Evolutionary conservation across 2,113 vertebrate genomes (phyloP).

Genomic region (Cavia porcellus): DNA sequence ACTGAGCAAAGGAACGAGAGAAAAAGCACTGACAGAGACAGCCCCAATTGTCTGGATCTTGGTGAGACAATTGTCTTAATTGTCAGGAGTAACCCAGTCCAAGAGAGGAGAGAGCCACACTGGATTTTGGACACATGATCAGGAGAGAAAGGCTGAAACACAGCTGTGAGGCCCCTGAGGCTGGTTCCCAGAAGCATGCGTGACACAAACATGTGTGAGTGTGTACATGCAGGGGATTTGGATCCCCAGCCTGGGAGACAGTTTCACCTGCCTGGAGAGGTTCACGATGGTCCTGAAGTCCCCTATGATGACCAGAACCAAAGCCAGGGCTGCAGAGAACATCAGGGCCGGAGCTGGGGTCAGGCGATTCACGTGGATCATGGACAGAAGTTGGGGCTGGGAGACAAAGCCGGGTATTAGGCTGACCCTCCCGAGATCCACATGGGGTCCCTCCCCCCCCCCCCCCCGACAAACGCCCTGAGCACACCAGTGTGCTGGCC

Average conservation of each 20-base stretch:
- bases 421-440: neutral
- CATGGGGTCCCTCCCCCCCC: neutral
- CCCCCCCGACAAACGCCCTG: neutral
- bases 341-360: conserved; percentile 93
- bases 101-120: neutral
- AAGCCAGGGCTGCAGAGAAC: conserved; percentile 90
- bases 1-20: neutral
- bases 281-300: conserved; percentile 93
- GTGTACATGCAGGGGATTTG: too few relatives aligned
- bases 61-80: neutral
- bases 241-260: neutral
- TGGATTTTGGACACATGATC: neutral
- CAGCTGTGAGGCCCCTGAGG: neutral
- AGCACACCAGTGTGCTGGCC: neutral
- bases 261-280: conserved; percentile 90
- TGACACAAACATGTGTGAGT: neutral
- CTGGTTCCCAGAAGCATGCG: neutral
- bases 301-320: conserved; percentile 91
- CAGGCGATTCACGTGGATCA: conserved; percentile 90
- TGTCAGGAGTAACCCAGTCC: neutral
- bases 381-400: conserved; percentile 93
- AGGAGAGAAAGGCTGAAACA: neutral
- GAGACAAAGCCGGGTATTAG: conserved; percentile 61
- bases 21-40: neutral
- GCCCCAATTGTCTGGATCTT: neutral